A percentile compares a stretch with the other conserved stretches of the same genome.
phyloP scores from a whole-genome alignment of 1,140 invertebrate genomes.

The Penaeus vannamei region DNA sequence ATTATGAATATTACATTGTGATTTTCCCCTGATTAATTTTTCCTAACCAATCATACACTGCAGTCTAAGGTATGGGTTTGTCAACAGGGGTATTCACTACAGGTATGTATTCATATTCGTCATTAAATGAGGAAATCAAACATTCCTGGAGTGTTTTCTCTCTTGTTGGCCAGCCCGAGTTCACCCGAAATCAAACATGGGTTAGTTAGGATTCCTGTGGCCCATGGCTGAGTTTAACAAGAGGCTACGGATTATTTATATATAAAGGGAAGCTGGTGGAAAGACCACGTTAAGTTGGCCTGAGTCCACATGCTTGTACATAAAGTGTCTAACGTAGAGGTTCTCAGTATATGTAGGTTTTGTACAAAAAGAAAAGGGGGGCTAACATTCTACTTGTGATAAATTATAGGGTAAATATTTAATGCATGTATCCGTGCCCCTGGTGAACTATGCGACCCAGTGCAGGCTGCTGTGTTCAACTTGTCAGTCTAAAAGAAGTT shows the following conservation, averaged over 20 bases:
- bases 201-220: conserved; percentile 19
- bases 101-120: too few relatives aligned
- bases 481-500: conserved; percentile 12
- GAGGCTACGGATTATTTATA: conserved; percentile 57
- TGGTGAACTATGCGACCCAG: conserved; percentile 47
- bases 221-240: conserved; percentile 42
- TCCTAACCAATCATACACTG: too few relatives aligned
- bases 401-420: background rate
- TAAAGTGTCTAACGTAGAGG: conserved; percentile 43
- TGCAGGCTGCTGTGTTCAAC: conserved; percentile 45
- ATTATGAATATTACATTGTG: too few relatives aligned
- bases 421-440: conserved; percentile 46
- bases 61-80: too few relatives aligned
- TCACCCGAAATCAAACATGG: conserved; percentile 27
- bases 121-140: too few relatives aligned
- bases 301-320: conserved; percentile 53
- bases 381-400: conserved; percentile 42
- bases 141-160: too few relatives aligned
- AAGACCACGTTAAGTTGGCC: conserved; percentile 32
- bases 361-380: conserved; percentile 46
- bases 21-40: too few relatives aligned
- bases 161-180: conserved; percentile 34
- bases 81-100: too few relatives aligned
- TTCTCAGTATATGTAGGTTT: conserved; percentile 55
- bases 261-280: conserved; percentile 27